Conservation (phyloP, 2,113 vertebrate genomes). For the Pangasianodon hypophthalmus region DNA sequence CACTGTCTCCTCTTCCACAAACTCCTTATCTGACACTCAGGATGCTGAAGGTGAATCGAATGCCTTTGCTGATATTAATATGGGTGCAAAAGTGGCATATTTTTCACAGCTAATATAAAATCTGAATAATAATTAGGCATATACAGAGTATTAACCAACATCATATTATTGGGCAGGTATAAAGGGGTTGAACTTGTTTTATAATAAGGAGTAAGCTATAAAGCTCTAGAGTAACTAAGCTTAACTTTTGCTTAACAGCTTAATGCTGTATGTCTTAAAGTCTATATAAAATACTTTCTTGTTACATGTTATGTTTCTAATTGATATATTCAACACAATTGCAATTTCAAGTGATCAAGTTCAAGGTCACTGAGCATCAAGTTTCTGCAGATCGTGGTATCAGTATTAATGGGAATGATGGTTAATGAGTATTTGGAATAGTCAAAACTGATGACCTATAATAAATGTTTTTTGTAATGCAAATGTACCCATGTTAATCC, state of each 20-base stretch:
- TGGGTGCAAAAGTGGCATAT: not conserved
- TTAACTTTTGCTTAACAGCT: not conserved
- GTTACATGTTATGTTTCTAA: not conserved
- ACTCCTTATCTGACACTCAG: slow-evolving; percentile 61
- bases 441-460: not conserved
- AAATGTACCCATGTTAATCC: not conserved
- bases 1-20: slow-evolving; percentile 56
- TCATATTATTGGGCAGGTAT: not conserved
- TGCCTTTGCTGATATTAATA: not conserved
- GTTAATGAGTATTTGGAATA: not conserved
- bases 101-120: not conserved
- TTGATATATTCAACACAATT: not conserved
- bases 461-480: not conserved
- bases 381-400: not conserved
- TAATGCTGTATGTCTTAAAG: not conserved
- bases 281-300: not conserved
- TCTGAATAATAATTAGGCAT: not conserved
- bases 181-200: not conserved
- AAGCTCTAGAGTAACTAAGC: not conserved
- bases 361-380: not conserved
- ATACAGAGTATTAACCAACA: not conserved
- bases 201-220: not conserved
- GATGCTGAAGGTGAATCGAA: slow-evolving; percentile 67
- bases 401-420: not conserved
- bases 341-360: not conserved